These are phyloP conservation scores for Amorpha juglandis DNA, from an alignment of 2,888 invertebrate genomes.

Conservation along the genomic window DNA sequence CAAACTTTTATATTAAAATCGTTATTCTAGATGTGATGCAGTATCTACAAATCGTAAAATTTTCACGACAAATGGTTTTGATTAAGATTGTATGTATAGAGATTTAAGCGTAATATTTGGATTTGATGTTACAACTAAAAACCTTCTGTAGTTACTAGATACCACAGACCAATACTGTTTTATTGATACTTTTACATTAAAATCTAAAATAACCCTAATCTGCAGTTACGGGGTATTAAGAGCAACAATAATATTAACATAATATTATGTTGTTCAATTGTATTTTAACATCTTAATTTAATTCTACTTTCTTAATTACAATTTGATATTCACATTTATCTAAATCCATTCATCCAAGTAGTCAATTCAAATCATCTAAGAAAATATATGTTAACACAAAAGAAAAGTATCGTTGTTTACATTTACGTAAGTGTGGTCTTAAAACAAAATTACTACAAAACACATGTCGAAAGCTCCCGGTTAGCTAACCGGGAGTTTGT, in stretches of 20 bases:
- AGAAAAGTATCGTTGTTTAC: conserved; percentile 5
- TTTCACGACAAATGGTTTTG: too few relatives aligned
- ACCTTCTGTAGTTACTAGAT: too few relatives aligned
- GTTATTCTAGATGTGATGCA: too few relatives aligned
- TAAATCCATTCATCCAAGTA: not conserved
- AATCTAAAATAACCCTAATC: too few relatives aligned
- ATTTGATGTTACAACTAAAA: too few relatives aligned
- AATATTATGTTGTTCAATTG: not conserved
- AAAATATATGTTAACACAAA: not conserved
- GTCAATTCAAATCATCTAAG: not conserved
- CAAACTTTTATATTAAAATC: not conserved
- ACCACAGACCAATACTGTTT: too few relatives aligned
- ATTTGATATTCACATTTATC: too few relatives aligned
- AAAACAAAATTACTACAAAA: conserved; percentile 7
- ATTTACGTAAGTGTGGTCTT: not conserved
- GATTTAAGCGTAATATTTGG: too few relatives aligned
- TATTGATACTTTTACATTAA: too few relatives aligned
- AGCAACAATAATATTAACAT: not conserved
- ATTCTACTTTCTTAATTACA: not conserved
- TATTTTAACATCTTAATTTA: not conserved
- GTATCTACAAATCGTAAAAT: too few relatives aligned
- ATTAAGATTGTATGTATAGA: too few relatives aligned
- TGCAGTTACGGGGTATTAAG: too few relatives aligned
- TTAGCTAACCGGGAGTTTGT: conserved; percentile 36
- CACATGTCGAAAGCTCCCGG: conserved; percentile 3